Conservation (phyloP, 2,797 vertebrate species). For the Sebastes diploproa region DNA sequence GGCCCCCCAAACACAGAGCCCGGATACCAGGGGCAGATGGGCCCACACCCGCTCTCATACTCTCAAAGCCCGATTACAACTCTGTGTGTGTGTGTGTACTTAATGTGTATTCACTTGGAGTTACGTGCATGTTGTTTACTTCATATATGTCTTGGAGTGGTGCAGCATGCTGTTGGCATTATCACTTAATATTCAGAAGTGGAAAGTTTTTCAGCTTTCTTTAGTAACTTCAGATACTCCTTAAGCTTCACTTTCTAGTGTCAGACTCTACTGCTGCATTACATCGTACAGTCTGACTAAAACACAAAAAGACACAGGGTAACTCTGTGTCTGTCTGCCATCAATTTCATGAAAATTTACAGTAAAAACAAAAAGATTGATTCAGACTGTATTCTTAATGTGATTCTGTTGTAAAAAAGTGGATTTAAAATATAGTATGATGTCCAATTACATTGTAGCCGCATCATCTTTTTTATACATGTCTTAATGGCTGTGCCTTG, state of each 20-base stretch:
- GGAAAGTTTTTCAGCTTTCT: neutral
- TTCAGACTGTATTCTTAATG: neutral
- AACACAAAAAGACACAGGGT: neutral
- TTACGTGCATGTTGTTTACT: neutral
- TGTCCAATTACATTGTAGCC: neutral
- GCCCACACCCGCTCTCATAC: conserved; percentile 34
- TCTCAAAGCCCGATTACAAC: conserved; percentile 57
- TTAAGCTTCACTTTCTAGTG: neutral
- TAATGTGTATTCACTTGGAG: conserved; percentile 8
- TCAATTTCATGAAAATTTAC: neutral
- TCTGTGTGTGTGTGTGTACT: conserved; percentile 23
- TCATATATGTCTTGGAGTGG: neutral
- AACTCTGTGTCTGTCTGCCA: neutral
- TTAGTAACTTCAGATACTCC: neutral
- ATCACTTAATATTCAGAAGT: neutral
- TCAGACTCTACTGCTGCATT: neutral
- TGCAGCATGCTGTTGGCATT: neutral
- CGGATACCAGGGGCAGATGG: conserved; percentile 62
- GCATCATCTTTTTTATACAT: neutral
- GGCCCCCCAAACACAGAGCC: conserved; percentile 57
- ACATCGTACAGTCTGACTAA: neutral
- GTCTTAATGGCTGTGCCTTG: neutral
- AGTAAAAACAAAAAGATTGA: neutral
- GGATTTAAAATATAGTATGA: neutral
- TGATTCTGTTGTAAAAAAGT: neutral